Evolutionary conservation across 2,797 vertebrate species (phyloP).

Genomic region (Salmo trutta): DNA sequence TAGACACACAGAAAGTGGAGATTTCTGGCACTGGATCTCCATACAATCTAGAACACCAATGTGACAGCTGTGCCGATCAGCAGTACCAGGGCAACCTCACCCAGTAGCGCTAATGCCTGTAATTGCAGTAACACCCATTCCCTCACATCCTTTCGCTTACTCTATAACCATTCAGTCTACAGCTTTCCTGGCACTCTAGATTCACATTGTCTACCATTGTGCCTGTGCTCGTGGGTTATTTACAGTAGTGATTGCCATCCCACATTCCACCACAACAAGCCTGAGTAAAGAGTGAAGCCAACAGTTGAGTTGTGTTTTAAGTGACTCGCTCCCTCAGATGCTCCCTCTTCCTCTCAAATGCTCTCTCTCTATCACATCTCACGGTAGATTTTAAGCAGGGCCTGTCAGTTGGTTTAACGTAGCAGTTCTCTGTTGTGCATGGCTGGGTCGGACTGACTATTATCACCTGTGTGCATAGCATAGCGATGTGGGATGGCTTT

Average conservation of each 20-base stretch:
- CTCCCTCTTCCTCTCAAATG: neutral
- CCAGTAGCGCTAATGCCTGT: neutral
- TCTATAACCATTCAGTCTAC: neutral
- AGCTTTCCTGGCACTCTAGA: neutral
- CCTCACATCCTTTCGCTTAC: neutral
- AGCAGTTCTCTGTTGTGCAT: conserved; percentile 18
- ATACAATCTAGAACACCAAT: neutral
- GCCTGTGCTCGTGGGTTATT: neutral
- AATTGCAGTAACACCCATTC: neutral
- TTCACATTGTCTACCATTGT: neutral
- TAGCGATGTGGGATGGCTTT: conserved; percentile 25
- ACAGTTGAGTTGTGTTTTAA: neutral
- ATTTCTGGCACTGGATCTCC: neutral
- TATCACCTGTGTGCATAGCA: conserved; percentile 34
- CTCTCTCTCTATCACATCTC: neutral
- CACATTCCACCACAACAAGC: neutral
- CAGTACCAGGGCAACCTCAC: neutral
- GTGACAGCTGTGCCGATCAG: neutral
- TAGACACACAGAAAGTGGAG: neutral
- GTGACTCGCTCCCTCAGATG: neutral
- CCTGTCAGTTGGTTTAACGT: conserved; percentile 24
- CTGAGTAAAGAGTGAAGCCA: neutral
- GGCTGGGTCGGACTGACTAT: conserved; percentile 6
- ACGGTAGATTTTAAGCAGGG: conserved; percentile 5
- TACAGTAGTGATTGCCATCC: neutral